Percentiles rank a stretch among this genome's conserved stretches.
Conservation (phyloP, 2,797 vertebrate species). For the Pipistrellus pygmaeus region DNA sequence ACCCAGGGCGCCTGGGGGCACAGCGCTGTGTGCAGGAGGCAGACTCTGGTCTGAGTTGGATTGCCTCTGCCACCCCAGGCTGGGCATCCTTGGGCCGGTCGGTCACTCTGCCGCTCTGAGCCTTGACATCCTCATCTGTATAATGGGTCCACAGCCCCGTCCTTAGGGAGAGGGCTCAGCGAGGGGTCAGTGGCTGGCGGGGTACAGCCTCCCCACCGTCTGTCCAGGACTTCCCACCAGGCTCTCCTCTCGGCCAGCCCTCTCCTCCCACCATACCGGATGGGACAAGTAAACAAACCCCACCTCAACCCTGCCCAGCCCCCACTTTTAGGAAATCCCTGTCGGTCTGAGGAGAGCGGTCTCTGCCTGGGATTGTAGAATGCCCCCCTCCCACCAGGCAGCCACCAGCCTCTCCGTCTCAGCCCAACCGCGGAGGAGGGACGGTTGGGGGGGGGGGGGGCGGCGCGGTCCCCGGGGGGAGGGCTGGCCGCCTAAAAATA, state of each 20-base stretch:
- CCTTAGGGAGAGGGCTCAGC: neutral
- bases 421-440: neutral
- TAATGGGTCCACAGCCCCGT: neutral
- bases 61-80: neutral
- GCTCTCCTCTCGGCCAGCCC: too few relatives aligned
- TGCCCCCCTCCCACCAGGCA: neutral
- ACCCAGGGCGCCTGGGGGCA: neutral
- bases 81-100: too few relatives aligned
- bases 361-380: neutral
- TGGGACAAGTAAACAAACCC: neutral
- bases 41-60: neutral
- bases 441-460: too few relatives aligned
- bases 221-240: neutral
- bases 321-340: neutral
- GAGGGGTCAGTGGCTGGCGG: too few relatives aligned
- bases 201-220: neutral
- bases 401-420: neutral
- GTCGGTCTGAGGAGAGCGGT: neutral
- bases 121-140: neutral
- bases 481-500: constrained; percentile 36
- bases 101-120: neutral
- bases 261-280: neutral
- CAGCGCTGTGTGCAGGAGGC: neutral
- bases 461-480: too few relatives aligned
- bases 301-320: neutral